These are phyloP conservation scores for Cotesia typhae DNA, from an alignment of 1,140 invertebrate species.

Conservation along the genomic window DNA sequence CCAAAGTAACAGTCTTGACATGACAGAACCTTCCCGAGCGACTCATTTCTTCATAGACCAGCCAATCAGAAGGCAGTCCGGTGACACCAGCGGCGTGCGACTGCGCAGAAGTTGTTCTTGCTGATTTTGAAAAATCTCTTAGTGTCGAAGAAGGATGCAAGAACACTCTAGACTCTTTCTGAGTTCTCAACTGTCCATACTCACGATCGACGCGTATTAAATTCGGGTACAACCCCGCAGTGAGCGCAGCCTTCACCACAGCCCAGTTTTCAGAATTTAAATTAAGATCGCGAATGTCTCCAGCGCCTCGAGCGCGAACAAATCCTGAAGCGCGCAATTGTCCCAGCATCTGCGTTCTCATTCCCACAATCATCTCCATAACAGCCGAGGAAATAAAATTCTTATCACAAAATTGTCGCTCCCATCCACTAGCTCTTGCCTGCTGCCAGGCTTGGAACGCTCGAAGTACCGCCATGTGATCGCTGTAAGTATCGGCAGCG, in stretches of 20 bases:
- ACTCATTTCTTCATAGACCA: constrained; percentile 86
- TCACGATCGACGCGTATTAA: constrained; percentile 76
- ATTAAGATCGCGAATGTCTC: constrained; percentile 79
- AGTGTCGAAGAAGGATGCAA: constrained; percentile 81
- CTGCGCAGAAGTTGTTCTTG: constrained; percentile 54
- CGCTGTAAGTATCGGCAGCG: constrained; percentile 72
- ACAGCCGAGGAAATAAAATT: constrained; percentile 83
- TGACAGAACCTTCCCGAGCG: constrained; percentile 72
- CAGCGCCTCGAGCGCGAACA: constrained; percentile 77
- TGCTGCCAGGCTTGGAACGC: constrained; percentile 85
- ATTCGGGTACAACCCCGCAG: constrained; percentile 88
- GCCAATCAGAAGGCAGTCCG: constrained; percentile 79
- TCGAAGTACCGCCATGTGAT: constrained; percentile 89
- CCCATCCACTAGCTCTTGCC: constrained; percentile 74
- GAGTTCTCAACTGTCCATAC: constrained; percentile 68
- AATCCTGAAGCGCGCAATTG: constrained; percentile 88
- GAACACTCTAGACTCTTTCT: constrained; percentile 72
- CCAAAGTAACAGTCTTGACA: constrained; percentile 78
- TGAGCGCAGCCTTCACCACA: constrained; percentile 89
- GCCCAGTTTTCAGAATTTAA: constrained; percentile 90
- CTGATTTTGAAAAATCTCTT: constrained; percentile 61
- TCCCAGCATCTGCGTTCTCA: constrained; percentile 81
- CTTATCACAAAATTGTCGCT: constrained; percentile 79
- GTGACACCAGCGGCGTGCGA: constrained; percentile 61
- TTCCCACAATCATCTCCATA: constrained; percentile 87